Base-by-base conservation (phyloP, 2,113 vertebrate genomes). In the Rhinichthys klamathensis region DNA sequence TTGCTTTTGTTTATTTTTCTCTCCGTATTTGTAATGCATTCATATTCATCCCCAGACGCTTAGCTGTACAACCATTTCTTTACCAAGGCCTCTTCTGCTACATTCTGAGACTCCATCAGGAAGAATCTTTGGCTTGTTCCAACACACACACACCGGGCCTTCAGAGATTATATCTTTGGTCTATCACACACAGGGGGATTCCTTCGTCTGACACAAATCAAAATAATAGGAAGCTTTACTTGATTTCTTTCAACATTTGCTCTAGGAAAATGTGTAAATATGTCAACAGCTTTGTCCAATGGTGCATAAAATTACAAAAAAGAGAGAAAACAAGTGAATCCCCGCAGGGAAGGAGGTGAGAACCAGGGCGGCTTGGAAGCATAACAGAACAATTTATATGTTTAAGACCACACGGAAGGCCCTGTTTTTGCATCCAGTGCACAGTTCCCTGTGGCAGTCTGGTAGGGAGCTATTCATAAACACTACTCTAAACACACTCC, bases 261-360 rank as follows among this genome's bases (percentile, higher is more conserved):
- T 91, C 83, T 77, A 86, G 65, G 25, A 67, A 84, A 88, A 90
- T 83, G 77, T 90, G 87, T 92, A 90, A 92, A 92, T 86, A 89
- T 90, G 85, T 89, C 88, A 86, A 54, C 54, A 67, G 65, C 78
- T 91, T 89, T 89, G 90, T 89, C 84, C n/a, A 65, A 86, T 73
- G 86, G 82, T 23, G 78, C 90, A 87, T 90, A 89, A 91, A 92
- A 91, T 91, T 89, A 69, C 83, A 70, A 38, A 80, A 87, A 73
- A 51, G 30, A 32, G 79, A 72, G 69, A 82, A 89, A 80, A 84
- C 54, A 56, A 79, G 60, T 60, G 58, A 15, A 70, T 56, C 76
- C 86, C 78, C 21, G 23, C 41, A 56, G 82, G 81, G 86, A 83
- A 54, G 21, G 77, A 72, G 67, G 74, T 73, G 84, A 46, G 65